Base-by-base conservation (phyloP, 2,113 vertebrate genomes). In the Apteryx owenii region DNA sequence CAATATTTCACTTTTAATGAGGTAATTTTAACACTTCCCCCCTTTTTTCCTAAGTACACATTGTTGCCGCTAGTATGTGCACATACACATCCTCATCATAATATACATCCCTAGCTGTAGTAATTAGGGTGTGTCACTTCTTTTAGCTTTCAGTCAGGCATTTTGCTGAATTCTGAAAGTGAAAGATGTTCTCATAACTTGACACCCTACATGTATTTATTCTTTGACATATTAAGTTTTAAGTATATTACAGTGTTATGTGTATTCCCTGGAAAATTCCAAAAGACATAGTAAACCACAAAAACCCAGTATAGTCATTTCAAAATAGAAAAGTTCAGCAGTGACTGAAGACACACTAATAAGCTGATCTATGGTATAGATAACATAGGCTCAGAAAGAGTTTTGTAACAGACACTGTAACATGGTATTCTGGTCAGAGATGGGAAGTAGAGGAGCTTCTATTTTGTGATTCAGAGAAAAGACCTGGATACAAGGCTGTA, bases 1-100 rank as follows among this genome's bases (percentile, higher is more conserved):
- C 79, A 58, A 81, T 85, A 96, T 77, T 88, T 76, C 36, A 70
- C 84, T 77, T 89, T 54, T 76, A 90, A 79, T 79, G 71, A 94
- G 60, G 25, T 46, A 88, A 64, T 90, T 91, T 90, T 81, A 83
- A 91, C 33, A 5, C 3, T 17, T 15, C 5, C 1, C 4, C 3
- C 10, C 2, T 1, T 11, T 44, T 20, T 85, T 22, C 58, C n/a
- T 50, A 70, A 70, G 40, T 9, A 77, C 29, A 60, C 29, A 33
- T 33, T 60, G 29, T 33, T 19, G 31, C 18, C 29, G 11, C 56
- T 60, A 33, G 56, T 33, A 20, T 19, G 10, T 33, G 56, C 54
- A 18, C 54, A 31, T 58, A 58, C 31, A 29, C 29, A 33, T 60
- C 17, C 16, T 58, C 56, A 33, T 19, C 19, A 9, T 33, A 33